These are phyloP conservation scores for Eustalomyia histrio DNA, from an alignment of 2,888 invertebrate species.

Conservation along the genomic window DNA sequence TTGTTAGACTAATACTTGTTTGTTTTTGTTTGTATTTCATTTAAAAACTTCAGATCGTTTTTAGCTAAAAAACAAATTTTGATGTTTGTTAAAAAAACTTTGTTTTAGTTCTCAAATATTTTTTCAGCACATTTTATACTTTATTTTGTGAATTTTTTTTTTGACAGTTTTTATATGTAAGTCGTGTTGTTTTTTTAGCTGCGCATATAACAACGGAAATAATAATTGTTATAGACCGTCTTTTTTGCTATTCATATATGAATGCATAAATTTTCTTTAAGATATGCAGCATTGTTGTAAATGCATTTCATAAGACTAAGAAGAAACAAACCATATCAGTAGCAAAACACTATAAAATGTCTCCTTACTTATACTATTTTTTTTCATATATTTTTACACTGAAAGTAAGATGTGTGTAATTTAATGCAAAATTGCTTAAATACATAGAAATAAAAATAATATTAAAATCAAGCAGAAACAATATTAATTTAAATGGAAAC, in stretches of 20 bases:
- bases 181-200: not conserved
- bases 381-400: too few relatives aligned
- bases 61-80: not conserved
- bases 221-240: slow-evolving; percentile 48
- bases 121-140: not conserved
- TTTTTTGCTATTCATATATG: slow-evolving; percentile 31
- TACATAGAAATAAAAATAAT: too few relatives aligned
- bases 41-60: slow-evolving; percentile 16
- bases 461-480: too few relatives aligned
- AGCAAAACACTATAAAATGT: slow-evolving; percentile 44
- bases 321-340: slow-evolving; percentile 43
- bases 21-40: slow-evolving; percentile 26
- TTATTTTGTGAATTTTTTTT: not conserved
- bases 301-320: slow-evolving; percentile 33
- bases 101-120: not conserved
- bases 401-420: slow-evolving; percentile 12
- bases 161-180: not conserved
- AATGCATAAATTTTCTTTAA: slow-evolving; percentile 47
- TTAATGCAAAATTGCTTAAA: too few relatives aligned
- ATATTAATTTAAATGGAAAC: too few relatives aligned
- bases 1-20: slow-evolving; percentile 36
- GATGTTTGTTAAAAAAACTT: slow-evolving; percentile 1
- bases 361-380: slow-evolving; percentile 19
- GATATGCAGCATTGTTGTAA: not conserved
- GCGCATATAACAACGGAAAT: slow-evolving; percentile 36